These are phyloP conservation scores for Amphipoea lucens DNA, from an alignment of 2,888 invertebrate species.

Conservation along the genomic window DNA sequence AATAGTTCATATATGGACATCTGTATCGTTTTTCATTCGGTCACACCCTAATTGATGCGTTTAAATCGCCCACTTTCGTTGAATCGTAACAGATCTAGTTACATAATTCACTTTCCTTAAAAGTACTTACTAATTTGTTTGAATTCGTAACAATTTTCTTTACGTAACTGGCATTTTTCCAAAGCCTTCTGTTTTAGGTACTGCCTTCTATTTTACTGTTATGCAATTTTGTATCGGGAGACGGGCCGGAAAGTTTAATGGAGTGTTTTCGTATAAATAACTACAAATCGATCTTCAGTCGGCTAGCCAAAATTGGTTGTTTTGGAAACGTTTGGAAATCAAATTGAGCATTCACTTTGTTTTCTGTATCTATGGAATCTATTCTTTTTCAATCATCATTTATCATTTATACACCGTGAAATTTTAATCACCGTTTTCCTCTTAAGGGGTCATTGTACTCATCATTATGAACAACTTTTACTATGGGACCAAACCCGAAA, in stretches of 20 bases:
- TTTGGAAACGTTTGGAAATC: slow-evolving; percentile 11
- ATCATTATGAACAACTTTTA: too few species aligned
- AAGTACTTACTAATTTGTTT: slow-evolving; percentile 44
- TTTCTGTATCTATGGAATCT: background rate
- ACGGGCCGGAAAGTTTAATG: background rate
- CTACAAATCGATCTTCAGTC: slow-evolving; percentile 13
- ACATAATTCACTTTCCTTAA: slow-evolving; percentile 57
- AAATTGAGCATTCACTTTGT: slow-evolving; percentile 12
- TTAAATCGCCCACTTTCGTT: slow-evolving; percentile 50
- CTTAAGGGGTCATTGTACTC: too few species aligned
- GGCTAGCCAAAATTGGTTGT: slow-evolving; percentile 16
- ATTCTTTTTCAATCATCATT: slow-evolving; percentile 13
- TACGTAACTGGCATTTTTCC: slow-evolving; percentile 50
- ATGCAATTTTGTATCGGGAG: slow-evolving; percentile 19
- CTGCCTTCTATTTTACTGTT: slow-evolving; percentile 28
- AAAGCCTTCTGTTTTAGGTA: slow-evolving; percentile 18
- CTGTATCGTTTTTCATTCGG: slow-evolving; percentile 34
- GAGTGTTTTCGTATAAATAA: slow-evolving; percentile 29
- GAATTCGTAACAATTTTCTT: slow-evolving; percentile 41
- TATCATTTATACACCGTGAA: too few species aligned
- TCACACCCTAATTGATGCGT: slow-evolving; percentile 44
- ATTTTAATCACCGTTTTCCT: too few species aligned
- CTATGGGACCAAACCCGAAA: too few species aligned
- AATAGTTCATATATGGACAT: slow-evolving; percentile 17
- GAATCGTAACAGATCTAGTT: slow-evolving; percentile 46